Percentiles rank a stretch among this genome's conserved stretches.
These are phyloP conservation scores for Eristalis tenax DNA, from an alignment of 2,888 invertebrate genomes.

Conservation along the genomic window DNA sequence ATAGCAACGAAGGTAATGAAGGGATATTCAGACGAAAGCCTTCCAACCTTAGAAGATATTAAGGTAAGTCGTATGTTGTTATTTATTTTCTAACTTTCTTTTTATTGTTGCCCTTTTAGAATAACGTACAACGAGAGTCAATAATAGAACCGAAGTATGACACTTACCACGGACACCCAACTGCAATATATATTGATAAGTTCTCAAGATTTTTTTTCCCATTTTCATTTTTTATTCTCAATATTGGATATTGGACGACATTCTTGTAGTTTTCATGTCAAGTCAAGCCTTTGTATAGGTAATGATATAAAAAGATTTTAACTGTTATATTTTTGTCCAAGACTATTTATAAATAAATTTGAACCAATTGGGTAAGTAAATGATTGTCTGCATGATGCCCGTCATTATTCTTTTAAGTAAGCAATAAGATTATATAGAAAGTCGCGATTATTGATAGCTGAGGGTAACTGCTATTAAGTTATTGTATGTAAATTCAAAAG, in stretches of 20 bases:
- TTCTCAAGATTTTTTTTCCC: constrained; percentile 95
- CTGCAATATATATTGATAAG: constrained; percentile 92
- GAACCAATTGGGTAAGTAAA: too few species aligned
- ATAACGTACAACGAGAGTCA: constrained; percentile 84
- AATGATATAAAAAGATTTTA: too few species aligned
- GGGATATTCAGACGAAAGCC: constrained; percentile 93
- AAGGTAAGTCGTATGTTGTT: constrained; percentile 83
- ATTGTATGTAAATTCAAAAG: too few species aligned
- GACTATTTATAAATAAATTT: too few species aligned
- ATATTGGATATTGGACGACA: constrained; percentile 94
- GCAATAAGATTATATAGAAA: too few species aligned
- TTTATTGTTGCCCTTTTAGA: constrained; percentile 76
- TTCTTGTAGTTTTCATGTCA: constrained; percentile 83
- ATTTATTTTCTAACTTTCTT: constrained; percentile 36
- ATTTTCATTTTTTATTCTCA: constrained; percentile 93
- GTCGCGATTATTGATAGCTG: too few species aligned
- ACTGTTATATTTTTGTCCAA: too few species aligned
- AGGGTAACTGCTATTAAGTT: too few species aligned
- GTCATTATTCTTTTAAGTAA: too few species aligned
- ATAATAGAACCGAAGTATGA: constrained; percentile 90
- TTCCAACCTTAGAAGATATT: constrained; percentile 88
- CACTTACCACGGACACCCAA: constrained; percentile 90
- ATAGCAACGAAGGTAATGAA: constrained; percentile 94
- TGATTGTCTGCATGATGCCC: too few species aligned
- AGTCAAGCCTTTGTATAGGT: too few species aligned